Conservation (phyloP, 2,113 vertebrate species). For the Paramormyrops kingsleyae region DNA sequence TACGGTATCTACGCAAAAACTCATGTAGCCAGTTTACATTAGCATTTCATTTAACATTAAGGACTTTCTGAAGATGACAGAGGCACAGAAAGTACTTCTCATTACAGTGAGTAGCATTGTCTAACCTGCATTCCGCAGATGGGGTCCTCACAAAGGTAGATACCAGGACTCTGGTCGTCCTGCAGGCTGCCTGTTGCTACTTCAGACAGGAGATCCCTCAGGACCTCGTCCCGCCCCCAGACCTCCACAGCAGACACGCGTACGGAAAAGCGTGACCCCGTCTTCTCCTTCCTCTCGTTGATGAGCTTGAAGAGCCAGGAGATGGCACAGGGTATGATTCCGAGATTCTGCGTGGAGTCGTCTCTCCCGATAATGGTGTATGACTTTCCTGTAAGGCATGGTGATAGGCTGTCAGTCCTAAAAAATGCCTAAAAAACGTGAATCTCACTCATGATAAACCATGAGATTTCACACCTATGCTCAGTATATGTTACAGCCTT, state of each 20-base stretch:
- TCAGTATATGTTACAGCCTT: not conserved
- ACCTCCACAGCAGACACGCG: conserved; percentile 93
- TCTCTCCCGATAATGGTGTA: conserved; percentile 95
- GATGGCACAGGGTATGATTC: conserved; percentile 90
- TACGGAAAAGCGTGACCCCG: conserved; percentile 82
- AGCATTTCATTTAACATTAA: not conserved
- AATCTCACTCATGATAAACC: not conserved
- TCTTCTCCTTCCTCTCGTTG: conserved; percentile 83
- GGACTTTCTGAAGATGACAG: not conserved
- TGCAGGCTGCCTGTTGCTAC: conserved; percentile 76
- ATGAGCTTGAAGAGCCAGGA: conserved; percentile 97
- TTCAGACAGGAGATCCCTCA: conserved; percentile 85
- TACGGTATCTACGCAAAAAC: not conserved
- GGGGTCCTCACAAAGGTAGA: conserved; percentile 86
- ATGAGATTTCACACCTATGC: not conserved
- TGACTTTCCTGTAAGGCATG: conserved; percentile 73
- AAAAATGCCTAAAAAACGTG: not conserved
- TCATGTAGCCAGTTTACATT: not conserved
- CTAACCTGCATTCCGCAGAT: conserved; percentile 85
- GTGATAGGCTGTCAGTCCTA: not conserved
- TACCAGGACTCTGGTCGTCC: conserved; percentile 78
- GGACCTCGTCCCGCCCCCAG: conserved; percentile 81
- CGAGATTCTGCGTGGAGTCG: conserved; percentile 82
- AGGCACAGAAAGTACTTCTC: not conserved
- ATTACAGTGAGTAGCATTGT: not conserved